Evolutionary conservation across 2,888 invertebrate genomes (phyloP), one percentile per base, ranked within the genome.

Genomic region (Teleogryllus oceanicus): DNA sequence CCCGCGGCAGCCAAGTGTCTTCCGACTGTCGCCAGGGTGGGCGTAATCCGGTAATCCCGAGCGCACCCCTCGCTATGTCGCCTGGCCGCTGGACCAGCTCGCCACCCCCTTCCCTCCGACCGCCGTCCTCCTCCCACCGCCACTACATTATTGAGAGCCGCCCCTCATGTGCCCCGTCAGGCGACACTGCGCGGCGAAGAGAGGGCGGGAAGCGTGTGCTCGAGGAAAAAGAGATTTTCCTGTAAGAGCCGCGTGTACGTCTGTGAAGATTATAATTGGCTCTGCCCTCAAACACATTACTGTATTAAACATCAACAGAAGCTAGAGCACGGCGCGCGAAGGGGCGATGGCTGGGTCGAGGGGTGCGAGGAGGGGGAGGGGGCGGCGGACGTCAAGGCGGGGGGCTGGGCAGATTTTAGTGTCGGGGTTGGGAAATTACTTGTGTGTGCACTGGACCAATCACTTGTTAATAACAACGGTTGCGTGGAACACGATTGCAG

Each of bases 401-500:
- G 62, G 12, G 62, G 62, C 16, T 62, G 62, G 62, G 62, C 16
- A 18, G 78, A 78, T 49, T 78, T 49, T 51, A 50, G n/a, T 12
- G 78, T 50, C 51, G 51, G 50, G n/a, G 78, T 50, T n/a, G 50
- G 51, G 78, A 51, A 49, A n/a, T 37, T 37, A 37, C 20, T 37
- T 62, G 24, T 37, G 75, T 49, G 78, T 50, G 50, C 78, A 80
- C 76, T 78, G 62, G 78, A 78, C 80, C 80, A 80, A 75, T 80
- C 80, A 78, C 78, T 78, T 80, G 80, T 80, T 80, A 80, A 80
- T 80, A 80, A 78, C 62, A 62, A 62, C 62, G 62, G 62, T 18
- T 62, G 62, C 62, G 62, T 18, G 62, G 18, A 62, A 62, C 62
- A 62, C 62, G 62, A 62, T 62, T 62, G 62, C 62, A 16, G 62